These are phyloP conservation scores for Borostomias antarcticus DNA, from an alignment of 2,797 vertebrate species.

Conservation along the genomic window DNA sequence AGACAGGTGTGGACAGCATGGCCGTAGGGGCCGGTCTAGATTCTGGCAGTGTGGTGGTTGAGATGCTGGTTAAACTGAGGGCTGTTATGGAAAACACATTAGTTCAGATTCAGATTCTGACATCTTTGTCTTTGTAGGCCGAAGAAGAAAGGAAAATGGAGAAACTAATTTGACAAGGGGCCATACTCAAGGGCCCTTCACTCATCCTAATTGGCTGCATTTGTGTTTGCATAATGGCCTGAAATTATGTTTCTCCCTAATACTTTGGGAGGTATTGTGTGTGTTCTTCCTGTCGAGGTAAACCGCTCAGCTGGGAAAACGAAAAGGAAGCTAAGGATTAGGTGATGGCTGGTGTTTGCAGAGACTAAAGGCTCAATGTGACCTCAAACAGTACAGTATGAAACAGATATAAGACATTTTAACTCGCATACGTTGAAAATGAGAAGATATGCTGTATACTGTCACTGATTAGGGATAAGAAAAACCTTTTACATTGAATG, in stretches of 20 bases:
- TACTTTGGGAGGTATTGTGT: slow-evolving; percentile 39
- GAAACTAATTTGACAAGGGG: slow-evolving; percentile 57
- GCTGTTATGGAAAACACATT: too few species aligned
- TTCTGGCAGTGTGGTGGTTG: too few species aligned
- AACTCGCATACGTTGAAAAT: too few species aligned
- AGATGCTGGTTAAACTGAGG: too few species aligned
- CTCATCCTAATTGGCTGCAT: slow-evolving; percentile 57
- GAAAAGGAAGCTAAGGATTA: slow-evolving; percentile 6
- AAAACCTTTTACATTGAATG: too few species aligned
- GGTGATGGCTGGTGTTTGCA: too few species aligned
- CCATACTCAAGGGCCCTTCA: slow-evolving; percentile 44
- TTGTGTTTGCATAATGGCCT: slow-evolving; percentile 51
- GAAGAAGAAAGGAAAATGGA: slow-evolving; percentile 43
- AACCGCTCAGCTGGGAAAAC: slow-evolving; percentile 18
- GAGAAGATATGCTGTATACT: too few species aligned
- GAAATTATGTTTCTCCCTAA: slow-evolving; percentile 56
- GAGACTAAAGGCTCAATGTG: neutral
- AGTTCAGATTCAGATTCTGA: too few species aligned
- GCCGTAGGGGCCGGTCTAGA: too few species aligned
- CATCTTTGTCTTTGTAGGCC: slow-evolving; percentile 28
- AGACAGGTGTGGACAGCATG: too few species aligned
- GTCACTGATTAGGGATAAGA: neutral
- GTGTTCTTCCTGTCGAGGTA: slow-evolving; percentile 43
- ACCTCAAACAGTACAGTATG: neutral
- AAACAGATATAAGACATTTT: neutral